Base-by-base conservation (phyloP, 2,113 vertebrate species). In the Geococcyx californianus region DNA sequence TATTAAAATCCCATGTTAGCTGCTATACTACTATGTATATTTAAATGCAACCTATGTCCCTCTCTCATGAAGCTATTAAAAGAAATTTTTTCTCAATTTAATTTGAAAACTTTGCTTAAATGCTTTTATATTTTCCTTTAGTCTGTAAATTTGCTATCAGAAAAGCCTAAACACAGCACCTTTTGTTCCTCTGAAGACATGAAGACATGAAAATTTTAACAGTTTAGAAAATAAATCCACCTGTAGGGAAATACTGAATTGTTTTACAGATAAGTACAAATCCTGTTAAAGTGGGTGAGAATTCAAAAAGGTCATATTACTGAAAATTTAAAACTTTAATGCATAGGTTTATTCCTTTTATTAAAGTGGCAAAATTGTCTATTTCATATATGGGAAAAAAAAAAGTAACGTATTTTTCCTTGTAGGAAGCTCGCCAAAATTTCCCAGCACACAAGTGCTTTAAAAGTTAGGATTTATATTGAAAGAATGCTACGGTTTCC, bases 181-280 rank as follows among this genome's bases (percentile, higher is more conserved):
- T 97, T 96, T 96, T 95, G 38, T 93, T 93, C 96, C 96, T 97
- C 96, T 74, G 77, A 95, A 98, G 96, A 94, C 51, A 81, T 58
- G 79, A 83, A 96, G 9, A 79, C 87, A 98, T 98, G 96, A 98
- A 98, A 96, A 89, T 98, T 97, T 98, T 96, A 98, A 96, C 94
- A 92, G 95, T 78, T 95, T 77, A 93, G 89, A 96, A 97, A 85
- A 94, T 83, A 96, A 95, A 97, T 97, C 96, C 95, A 95, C 94
- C 80, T 97, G 76, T 73, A 95, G 82, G 93, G 68, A 82, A 97
- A 89, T 52, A 62, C 51, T 59, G 90, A 98, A 94, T 97, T 94
- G 66, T 87, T 97, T 97, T 96, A 96, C 54, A 33, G 64, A 83
- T 92, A 93, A 63, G 63, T 92, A 85, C 69, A 96, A 95, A 96